Evolutionary conservation across 2,888 invertebrate genomes (phyloP), one percentile per base, ranked within the genome.

Genomic region (Tachina fera): DNA sequence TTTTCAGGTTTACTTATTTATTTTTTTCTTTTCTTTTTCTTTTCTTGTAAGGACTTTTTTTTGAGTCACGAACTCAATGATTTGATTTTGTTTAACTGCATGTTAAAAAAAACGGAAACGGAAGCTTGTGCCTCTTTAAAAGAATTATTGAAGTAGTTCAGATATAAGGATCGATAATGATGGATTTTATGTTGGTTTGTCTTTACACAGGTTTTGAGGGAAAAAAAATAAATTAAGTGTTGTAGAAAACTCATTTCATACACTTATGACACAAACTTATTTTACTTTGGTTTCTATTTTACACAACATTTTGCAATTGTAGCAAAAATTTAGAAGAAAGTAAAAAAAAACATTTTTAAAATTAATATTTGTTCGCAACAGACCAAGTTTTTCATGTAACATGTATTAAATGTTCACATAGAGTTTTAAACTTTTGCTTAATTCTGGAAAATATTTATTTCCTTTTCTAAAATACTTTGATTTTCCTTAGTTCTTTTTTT

Each of bases 11-110:
- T 58, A 14, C 31, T 31, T 31, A 31, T 31, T 31, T 31, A 31
- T 31, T 31, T 31, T 31, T 3, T 31, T 31, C 4, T 31, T 6
- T 31, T 6, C 47, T 74, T 58, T 39, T 45, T 71, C 75, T 45
- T n/a, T 31, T 31, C 31, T 53, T 82, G 51, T 9, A 72, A 72
- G 72, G 49, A 41, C 49, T 56, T 31, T 68, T 22, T 77, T 13
- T 65, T 51, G 65, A 61, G 56, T 63, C 56, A 78, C 51, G 53
- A 31, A 31, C 31, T 31, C 61, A 78, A 65, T 78, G 63, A 81
- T 85, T 74, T 70, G 78, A 84, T 85, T 85, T 78, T 68, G 56
- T 65, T 75, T 9, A 79, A 56, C 22, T 75, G 56, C 22, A 72
- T 61, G 60, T 31, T 31, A 31, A 68, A 74, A 51, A 31, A 68